Conservation (phyloP, 1,140 invertebrate species). For the Drosophila sucinea region DNA sequence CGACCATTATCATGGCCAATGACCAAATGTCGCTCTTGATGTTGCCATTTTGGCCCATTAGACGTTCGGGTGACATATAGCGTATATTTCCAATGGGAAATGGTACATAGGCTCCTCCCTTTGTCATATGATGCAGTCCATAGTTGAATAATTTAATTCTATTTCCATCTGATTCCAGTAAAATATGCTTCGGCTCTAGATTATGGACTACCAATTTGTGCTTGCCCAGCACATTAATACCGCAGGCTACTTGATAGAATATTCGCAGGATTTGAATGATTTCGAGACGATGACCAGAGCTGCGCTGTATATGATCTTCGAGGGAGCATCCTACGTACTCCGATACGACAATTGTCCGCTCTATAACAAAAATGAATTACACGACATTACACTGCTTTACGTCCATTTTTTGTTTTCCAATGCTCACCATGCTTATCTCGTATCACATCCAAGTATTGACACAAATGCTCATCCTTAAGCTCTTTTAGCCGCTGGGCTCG, state of each 20-base stretch:
- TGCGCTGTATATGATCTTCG: conserved; percentile 77
- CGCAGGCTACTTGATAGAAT: conserved; percentile 88
- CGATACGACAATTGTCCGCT: conserved; percentile 94
- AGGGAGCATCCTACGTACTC: conserved; percentile 91
- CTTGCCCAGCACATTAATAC: conserved; percentile 89
- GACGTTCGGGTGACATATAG: conserved; percentile 94
- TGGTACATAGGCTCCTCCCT: conserved; percentile 86
- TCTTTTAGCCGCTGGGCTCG: conserved; percentile 93
- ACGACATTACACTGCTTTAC: neutral
- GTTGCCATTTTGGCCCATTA: conserved; percentile 86
- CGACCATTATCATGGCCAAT: conserved; percentile 93
- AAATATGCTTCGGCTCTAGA: conserved; percentile 92
- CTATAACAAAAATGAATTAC: conserved; percentile 84
- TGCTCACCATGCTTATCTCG: conserved; percentile 95
- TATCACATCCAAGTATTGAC: conserved; percentile 95
- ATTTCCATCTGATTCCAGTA: conserved; percentile 87
- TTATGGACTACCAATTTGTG: conserved; percentile 91
- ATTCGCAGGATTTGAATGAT: conserved; percentile 85
- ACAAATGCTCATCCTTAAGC: conserved; percentile 91
- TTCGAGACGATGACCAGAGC: conserved; percentile 83
- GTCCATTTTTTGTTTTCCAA: neutral
- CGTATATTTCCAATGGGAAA: conserved; percentile 94
- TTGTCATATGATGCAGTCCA: conserved; percentile 96
- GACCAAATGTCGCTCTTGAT: conserved; percentile 95
- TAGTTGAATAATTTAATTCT: conserved; percentile 95